Evolutionary conservation across 2,888 invertebrate species (phyloP).

Genomic region (Nycteola revayana): DNA sequence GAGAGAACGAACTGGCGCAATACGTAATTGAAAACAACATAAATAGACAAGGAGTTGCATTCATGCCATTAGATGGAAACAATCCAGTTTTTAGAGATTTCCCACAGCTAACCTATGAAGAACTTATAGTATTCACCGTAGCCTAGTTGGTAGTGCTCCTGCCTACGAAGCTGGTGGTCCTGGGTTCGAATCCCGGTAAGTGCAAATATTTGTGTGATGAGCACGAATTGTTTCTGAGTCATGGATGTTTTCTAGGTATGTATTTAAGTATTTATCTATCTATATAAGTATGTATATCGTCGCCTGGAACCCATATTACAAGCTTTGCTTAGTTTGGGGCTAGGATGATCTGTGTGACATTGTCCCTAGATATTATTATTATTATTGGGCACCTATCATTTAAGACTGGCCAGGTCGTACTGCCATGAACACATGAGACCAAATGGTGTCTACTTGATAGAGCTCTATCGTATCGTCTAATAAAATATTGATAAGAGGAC

Average conservation of each 20-base stretch:
- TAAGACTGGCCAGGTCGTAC: slow-evolving; percentile 7
- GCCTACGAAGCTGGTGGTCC: too few relatives aligned
- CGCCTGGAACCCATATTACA: too few relatives aligned
- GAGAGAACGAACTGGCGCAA: slow-evolving; percentile 1
- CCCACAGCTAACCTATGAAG: slow-evolving; percentile 5
- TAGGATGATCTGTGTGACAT: too few relatives aligned
- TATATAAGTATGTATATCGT: too few relatives aligned
- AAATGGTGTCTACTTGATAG: slow-evolving; percentile 7
- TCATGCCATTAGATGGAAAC: slow-evolving; percentile 2
- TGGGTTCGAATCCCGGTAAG: too few relatives aligned
- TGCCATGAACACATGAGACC: slow-evolving; percentile 3
- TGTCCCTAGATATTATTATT: too few relatives aligned
- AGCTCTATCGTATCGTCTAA: slow-evolving; percentile 3
- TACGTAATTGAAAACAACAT: slow-evolving; percentile 3
- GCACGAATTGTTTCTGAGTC: too few relatives aligned
- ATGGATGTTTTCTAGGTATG: too few relatives aligned
- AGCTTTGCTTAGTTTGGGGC: too few relatives aligned
- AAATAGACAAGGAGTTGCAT: slow-evolving; percentile 3
- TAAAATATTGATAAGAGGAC: slow-evolving; percentile 9
- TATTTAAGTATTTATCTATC: too few relatives aligned
- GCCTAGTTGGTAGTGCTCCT: too few relatives aligned
- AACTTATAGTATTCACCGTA: slow-evolving; percentile 6
- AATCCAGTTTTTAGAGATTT: slow-evolving; percentile 1
- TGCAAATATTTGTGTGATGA: too few relatives aligned
- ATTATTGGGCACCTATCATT: slow-evolving; percentile 8